Evolutionary conservation across 2,888 invertebrate genomes (phyloP).

Genomic region (Blera fallax): DNA sequence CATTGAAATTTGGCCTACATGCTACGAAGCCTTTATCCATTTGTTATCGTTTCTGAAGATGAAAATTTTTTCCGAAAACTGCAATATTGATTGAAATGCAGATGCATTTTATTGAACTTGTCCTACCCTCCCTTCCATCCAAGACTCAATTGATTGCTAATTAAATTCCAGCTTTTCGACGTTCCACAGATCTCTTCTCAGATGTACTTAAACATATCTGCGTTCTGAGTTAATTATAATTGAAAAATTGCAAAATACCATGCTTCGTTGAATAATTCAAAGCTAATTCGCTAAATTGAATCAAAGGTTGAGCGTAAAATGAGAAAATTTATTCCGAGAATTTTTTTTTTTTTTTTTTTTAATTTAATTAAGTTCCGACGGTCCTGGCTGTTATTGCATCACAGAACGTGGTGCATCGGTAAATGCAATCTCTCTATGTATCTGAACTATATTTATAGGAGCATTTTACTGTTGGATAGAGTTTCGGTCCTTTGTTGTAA

Average conservation of each 20-base stretch:
- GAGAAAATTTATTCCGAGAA: not conserved
- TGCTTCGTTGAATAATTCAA: not conserved
- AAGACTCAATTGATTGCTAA: too few relatives aligned
- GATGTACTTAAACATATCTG: too few relatives aligned
- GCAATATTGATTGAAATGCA: too few relatives aligned
- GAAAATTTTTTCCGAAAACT: too few relatives aligned
- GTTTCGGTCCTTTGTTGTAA: not conserved
- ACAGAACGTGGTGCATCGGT: not conserved
- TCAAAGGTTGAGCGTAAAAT: not conserved
- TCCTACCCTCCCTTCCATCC: too few relatives aligned
- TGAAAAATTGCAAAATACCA: conserved; percentile 1
- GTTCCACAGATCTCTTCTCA: too few relatives aligned
- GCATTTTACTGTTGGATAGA: not conserved
- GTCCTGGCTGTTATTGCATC: not conserved
- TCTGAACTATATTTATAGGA: not conserved
- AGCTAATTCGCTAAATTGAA: conserved; percentile 8
- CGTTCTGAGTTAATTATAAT: not conserved
- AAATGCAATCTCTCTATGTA: not conserved
- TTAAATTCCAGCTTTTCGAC: too few relatives aligned
- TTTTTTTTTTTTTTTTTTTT: not conserved
- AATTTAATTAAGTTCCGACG: conserved; percentile 16
- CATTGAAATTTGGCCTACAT: too few relatives aligned
- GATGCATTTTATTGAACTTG: too few relatives aligned
- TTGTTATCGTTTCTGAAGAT: too few relatives aligned
- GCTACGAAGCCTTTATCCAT: too few relatives aligned